Percentiles rank a stretch among this genome's conserved stretches.
Evolutionary conservation across 2,113 vertebrate species (phyloP).

Genomic region (Gorsachius goisagi): DNA sequence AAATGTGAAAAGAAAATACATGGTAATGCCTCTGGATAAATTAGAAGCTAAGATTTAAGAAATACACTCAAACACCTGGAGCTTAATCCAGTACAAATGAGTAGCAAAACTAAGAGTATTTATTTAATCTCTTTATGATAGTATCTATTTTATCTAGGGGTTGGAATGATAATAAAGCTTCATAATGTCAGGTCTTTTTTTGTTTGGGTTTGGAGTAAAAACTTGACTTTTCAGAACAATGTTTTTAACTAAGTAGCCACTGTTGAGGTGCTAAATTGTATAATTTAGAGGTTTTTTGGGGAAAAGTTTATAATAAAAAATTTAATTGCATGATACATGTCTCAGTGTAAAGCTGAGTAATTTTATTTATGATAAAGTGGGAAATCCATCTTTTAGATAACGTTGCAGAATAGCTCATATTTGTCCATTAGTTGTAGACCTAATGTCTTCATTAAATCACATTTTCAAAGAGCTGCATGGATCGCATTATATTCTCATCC

Average conservation of each 20-base stretch:
- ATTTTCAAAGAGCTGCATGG: slow-evolving; percentile 99
- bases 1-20: slow-evolving; percentile 37
- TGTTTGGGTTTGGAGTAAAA: slow-evolving; percentile 31
- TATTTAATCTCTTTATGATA: slow-evolving; percentile 24
- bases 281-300: slow-evolving; percentile 3
- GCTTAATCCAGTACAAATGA: slow-evolving; percentile 44
- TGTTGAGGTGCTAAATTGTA: slow-evolving; percentile 26
- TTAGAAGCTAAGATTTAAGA: slow-evolving; percentile 60
- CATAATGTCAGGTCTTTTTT: neutral
- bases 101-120: slow-evolving; percentile 53
- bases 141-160: slow-evolving; percentile 17
- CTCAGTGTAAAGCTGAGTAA: slow-evolving; percentile 78
- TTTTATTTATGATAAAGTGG: slow-evolving; percentile 77
- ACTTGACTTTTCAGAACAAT: slow-evolving; percentile 11
- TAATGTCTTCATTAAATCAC: slow-evolving; percentile 85
- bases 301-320: slow-evolving; percentile 65
- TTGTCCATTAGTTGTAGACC: slow-evolving; percentile 54
- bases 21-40: slow-evolving; percentile 39
- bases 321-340: slow-evolving; percentile 77
- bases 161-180: slow-evolving; percentile 41
- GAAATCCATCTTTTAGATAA: slow-evolving; percentile 66
- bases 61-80: slow-evolving; percentile 44
- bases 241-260: slow-evolving; percentile 15
- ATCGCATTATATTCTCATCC: slow-evolving; percentile 99
- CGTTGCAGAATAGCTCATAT: slow-evolving; percentile 56